Percentiles rank a stretch among this genome's conserved stretches.
These are phyloP conservation scores for Liparis tanakae DNA, from an alignment of 2,797 vertebrate species.

Conservation along the genomic window DNA sequence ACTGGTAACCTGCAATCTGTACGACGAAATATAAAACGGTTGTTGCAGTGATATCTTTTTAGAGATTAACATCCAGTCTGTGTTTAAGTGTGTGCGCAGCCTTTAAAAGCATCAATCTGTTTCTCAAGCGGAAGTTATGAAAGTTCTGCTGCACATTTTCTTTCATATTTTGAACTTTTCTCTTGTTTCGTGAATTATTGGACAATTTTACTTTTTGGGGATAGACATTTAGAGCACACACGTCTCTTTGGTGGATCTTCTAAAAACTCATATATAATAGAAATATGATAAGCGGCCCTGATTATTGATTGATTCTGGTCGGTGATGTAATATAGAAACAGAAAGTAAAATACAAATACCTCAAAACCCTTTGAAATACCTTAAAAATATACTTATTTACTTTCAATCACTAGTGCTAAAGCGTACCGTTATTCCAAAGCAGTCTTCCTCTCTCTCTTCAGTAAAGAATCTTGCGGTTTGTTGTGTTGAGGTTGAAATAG, in stretches of 20 bases:
- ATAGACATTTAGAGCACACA: neutral
- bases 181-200: neutral
- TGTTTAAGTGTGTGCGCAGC: neutral
- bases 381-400: neutral
- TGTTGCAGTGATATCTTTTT: neutral
- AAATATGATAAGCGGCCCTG: neutral
- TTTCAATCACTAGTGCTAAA: neutral
- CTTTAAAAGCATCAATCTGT: too few species aligned
- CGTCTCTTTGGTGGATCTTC: neutral
- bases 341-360: slow-evolving; percentile 8
- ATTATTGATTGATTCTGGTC: neutral
- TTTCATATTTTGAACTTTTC: neutral
- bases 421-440: neutral
- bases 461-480: slow-evolving; percentile 10
- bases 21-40: neutral
- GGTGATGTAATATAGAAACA: neutral
- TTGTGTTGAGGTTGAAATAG: neutral
- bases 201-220: neutral
- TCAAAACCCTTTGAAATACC: neutral
- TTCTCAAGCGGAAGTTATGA: neutral
- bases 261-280: neutral
- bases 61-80: neutral
- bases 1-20: too few species aligned
- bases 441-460: neutral
- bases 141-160: neutral